Percentiles rank a stretch among this genome's conserved stretches.
phyloP scores from a whole-genome alignment of 2,113 vertebrate genomes.

The Notarius lentiginosus region DNA sequence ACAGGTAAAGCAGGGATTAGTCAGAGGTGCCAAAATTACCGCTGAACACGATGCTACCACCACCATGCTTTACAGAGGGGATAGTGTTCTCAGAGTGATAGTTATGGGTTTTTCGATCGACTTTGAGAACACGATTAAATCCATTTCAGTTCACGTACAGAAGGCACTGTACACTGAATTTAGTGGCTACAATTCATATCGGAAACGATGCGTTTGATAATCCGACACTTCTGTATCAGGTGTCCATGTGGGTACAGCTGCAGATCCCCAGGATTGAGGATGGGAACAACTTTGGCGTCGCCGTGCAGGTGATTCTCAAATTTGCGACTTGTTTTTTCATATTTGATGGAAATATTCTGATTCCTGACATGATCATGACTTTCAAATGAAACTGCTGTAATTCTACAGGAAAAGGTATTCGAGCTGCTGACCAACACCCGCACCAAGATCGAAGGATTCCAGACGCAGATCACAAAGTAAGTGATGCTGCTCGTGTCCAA shows the following conservation, averaged over 20 bases:
- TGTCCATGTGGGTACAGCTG: slow-evolving; percentile 87
- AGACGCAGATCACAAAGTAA: slow-evolving; percentile 88
- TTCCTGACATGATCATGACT: background rate
- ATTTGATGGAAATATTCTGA: background rate
- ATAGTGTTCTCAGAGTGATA: background rate
- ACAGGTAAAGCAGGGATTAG: background rate
- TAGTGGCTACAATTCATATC: no score
- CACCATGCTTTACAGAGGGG: background rate
- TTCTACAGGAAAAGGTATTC: slow-evolving; percentile 85
- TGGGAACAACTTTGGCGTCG: slow-evolving; percentile 91
- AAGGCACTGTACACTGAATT: background rate
- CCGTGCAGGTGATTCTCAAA: slow-evolving; percentile 78
- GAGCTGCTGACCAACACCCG: slow-evolving; percentile 83
- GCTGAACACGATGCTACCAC: background rate
- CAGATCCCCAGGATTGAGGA: slow-evolving; percentile 88
- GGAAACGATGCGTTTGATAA: background rate
- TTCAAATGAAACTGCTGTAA: background rate
- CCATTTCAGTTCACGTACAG: background rate
- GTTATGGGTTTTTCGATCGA: background rate
- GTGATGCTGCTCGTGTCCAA: slow-evolving; percentile 27
- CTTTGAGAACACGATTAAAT: background rate
- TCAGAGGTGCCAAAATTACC: background rate
- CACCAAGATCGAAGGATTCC: slow-evolving; percentile 86
- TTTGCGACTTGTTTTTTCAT: background rate
- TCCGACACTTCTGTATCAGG: slow-evolving; percentile 62